Evolutionary conservation across 1,140 invertebrate species (phyloP), one percentile per base, ranked within the genome.

Genomic region (Atopsyche davidsoni): DNA sequence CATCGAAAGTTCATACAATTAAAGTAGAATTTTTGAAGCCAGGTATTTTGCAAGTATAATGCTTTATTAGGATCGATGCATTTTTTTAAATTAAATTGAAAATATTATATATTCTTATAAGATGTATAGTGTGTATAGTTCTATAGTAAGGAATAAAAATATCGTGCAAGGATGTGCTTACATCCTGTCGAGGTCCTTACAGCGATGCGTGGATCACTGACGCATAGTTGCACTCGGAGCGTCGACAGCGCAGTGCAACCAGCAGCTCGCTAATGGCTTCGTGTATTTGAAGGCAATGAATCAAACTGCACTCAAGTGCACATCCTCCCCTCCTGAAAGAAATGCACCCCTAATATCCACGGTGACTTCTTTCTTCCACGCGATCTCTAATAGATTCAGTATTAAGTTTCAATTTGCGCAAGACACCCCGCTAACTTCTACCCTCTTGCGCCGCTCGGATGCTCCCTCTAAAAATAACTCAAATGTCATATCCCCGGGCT

Each of bases 401-500:
- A 58, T 58, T 58, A 58, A 58, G 56, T 58, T 58, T 58, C 56
- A 58, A 58, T 58, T 58, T 58, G 56, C 48, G 48, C 43, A 48
- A 54, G 51, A 53, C 51, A 57, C 51, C 51, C 55, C 24, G 24
- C 24, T n/a, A 6, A 28, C 24, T 39, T 16, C 34, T 4, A 6
- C 39, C 49, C 38, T 45, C 45, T 43, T 38, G 44, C 46, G 18
- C 44, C 35, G 49, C 41, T 25, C 32, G 47, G 40, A 24, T 51
- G 53, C 47, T 45, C 53, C 54, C 54, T 48, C 49, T 39, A 51
- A 58, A 54, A 54, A 58, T 53, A 53, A 53, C 51, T 44, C 28
- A 58, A 58, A 58, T 58, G 56, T 58, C 56, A 54, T 42, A 51
- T 44, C 50, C 44, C 54, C 43, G 9, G 35, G 39, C 35, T 50